Base-by-base conservation (phyloP, 2,113 vertebrate species). In the Argyrosomus japonicus region DNA sequence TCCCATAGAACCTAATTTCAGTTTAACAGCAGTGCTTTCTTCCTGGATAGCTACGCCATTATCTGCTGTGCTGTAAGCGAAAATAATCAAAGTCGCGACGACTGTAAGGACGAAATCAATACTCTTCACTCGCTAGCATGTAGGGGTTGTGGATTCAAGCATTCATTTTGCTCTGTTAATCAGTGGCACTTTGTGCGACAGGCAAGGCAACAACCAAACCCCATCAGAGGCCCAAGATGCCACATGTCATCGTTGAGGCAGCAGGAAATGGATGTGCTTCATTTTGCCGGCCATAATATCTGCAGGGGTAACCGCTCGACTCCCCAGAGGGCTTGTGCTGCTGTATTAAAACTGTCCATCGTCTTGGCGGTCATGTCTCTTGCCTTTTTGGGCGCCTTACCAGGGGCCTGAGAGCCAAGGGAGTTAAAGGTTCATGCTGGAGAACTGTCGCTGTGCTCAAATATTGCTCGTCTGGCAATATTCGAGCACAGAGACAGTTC, bases 341-440 rank as follows among this genome's bases (percentile, higher is more conserved):
- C 81, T 72, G 91, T 95, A 95, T 95, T 95, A 95, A 95, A 95
- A 93, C 93, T 94, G 93, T 95, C 94, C 93, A 95, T 95, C 93
- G 88, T 95, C 85, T 54, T 82, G 10, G 65, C 73, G 84, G 82
- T 89, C 91, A 87, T 67, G 80, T 92, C 91, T 87, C 79, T 47
- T 84, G 87, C 71, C 75, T 80, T 82, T 84, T 82, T 68, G 23
- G 11, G 23, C 5, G 10, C 87, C 81, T 84, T 77, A 77, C 56
- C 65, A 14, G 75, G 69, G 51, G 62, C 62, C 51, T 6, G 25
- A 23, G 71, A 84, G 79, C 36, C 23, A 5, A 68, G 67, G 76
- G 84, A 83, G 64, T 60, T 67, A 12, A 68, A 56, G 65, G 63
- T 82, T 64, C 23, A 21, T 2, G 67, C 23, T 5, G 53, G 69